Base-by-base conservation (phyloP, 1,140 invertebrate species). In the Chionoecetes opilio region DNA sequence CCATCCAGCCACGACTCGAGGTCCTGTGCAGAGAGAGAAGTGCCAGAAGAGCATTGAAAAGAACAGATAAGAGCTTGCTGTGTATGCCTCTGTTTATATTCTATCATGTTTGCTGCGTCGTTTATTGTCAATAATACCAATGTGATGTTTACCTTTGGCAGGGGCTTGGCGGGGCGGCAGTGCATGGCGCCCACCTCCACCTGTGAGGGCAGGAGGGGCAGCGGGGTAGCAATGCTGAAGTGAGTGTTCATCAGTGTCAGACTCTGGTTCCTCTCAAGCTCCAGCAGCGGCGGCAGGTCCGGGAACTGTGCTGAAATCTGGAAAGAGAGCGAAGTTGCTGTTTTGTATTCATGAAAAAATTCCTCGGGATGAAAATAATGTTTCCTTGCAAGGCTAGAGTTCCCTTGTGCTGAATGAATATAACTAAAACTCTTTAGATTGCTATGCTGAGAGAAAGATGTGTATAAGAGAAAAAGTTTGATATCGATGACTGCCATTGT, bases 171-270 rank as follows among this genome's bases (percentile, higher is more conserved):
- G n/a, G 92, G 92, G 29, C 92, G 35, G 41, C 92, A 93, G 92
- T 93, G 92, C 92, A 93, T 93, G 38, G 37, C 92, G 14, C 92
- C 92, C n/a, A 93, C 75, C 34, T 92, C 91, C 75, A 92, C 75
- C 26, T 92, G 91, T 63, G 32, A 37, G 34, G 91, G 91, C 38
- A 93, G 41, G 29, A 93, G 84, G 14, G 92, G 92, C 82, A 93
- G 0, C 34, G 85, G 46, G 11, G 26, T 35, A 21, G 37, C 41
- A 5, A 29, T 29, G 32, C 41, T 53, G 38, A 90, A 90, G 53
- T 94, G 86, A 21, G 86, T 89, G 53, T 94, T 94, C 41, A 94
- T 32, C 14, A 94, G 63, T 8, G 53, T 37, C 0, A 94, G 86
- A 82, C 86, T 90, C 46, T 89, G 41, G 32, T 94, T 94, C 17